Conservation (phyloP, 2,888 invertebrate genomes). For the Allygus modestus region DNA sequence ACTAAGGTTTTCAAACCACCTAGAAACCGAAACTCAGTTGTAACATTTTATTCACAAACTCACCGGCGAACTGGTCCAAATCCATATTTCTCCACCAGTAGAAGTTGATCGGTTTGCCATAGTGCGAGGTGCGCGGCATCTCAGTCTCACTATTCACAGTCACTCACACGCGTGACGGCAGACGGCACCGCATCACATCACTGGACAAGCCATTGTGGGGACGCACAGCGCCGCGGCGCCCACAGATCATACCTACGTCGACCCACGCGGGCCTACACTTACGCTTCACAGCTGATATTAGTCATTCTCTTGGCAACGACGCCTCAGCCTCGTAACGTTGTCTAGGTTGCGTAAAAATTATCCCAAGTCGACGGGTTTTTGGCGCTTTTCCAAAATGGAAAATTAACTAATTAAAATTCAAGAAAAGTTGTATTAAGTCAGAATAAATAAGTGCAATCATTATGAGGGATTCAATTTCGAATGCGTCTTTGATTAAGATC, state of each 20-base stretch:
- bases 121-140: constrained; percentile 51
- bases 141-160: background rate
- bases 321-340: background rate
- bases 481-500: no score
- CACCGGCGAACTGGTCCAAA: constrained; percentile 60
- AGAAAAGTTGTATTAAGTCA: no score
- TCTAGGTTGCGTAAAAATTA: background rate
- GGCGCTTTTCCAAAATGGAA: background rate
- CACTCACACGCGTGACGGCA: background rate
- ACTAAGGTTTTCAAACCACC: no score
- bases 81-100: constrained; percentile 60
- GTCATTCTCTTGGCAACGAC: background rate
- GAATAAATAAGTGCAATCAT: no score
- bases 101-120: constrained; percentile 60
- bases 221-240: background rate
- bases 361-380: background rate
- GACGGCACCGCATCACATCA: background rate
- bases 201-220: background rate
- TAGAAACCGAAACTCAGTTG: no score
- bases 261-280: background rate
- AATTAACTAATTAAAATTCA: no score
- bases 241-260: constrained; percentile 12
- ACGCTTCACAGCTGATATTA: constrained; percentile 19
- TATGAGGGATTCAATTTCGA: no score
- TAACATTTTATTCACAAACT: no score